Conservation (phyloP, 2,888 invertebrate genomes). For the Ornithoptera priamus region DNA sequence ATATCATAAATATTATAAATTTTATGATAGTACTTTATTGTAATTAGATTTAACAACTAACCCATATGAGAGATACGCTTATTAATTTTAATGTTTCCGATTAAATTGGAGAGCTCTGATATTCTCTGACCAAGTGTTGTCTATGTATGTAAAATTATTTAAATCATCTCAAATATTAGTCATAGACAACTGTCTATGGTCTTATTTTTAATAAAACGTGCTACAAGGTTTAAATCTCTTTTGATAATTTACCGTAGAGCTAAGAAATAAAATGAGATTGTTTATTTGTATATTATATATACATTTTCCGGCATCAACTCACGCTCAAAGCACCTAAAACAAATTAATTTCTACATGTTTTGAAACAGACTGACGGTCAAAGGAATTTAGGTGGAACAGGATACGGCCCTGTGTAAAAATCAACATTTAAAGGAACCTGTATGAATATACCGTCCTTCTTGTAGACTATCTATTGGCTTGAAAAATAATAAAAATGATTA, state of each 20-base stretch:
- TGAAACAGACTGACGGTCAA: slow-evolving; percentile 48
- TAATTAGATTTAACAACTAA: slow-evolving; percentile 61
- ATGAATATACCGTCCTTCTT: slow-evolving; percentile 66
- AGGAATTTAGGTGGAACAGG: slow-evolving; percentile 41
- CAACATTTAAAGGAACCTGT: slow-evolving; percentile 46
- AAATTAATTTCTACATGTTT: slow-evolving; percentile 21
- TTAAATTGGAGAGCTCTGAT: slow-evolving; percentile 76
- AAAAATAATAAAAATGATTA: slow-evolving; percentile 30
- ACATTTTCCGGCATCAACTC: slow-evolving; percentile 37
- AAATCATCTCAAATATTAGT: slow-evolving; percentile 66
- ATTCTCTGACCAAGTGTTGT: slow-evolving; percentile 79
- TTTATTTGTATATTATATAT: slow-evolving; percentile 22
- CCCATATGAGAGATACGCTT: slow-evolving; percentile 79
- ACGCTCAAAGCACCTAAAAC: slow-evolving; percentile 24
- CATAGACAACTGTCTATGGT: slow-evolving; percentile 53
- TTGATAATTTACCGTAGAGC: slow-evolving; percentile 22
- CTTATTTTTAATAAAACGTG: slow-evolving; percentile 28
- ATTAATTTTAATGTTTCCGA: slow-evolving; percentile 80
- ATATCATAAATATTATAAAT: slow-evolving; percentile 28
- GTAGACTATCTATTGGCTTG: slow-evolving; percentile 46
- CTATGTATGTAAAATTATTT: slow-evolving; percentile 60
- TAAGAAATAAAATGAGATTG: slow-evolving; percentile 12
- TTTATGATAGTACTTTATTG: slow-evolving; percentile 44
- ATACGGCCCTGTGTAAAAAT: slow-evolving; percentile 33
- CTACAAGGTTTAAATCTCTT: slow-evolving; percentile 8